These are phyloP conservation scores for Porites rus DNA, from an alignment of 92 coral and sea anemone genomes.

Conservation along the genomic window DNA sequence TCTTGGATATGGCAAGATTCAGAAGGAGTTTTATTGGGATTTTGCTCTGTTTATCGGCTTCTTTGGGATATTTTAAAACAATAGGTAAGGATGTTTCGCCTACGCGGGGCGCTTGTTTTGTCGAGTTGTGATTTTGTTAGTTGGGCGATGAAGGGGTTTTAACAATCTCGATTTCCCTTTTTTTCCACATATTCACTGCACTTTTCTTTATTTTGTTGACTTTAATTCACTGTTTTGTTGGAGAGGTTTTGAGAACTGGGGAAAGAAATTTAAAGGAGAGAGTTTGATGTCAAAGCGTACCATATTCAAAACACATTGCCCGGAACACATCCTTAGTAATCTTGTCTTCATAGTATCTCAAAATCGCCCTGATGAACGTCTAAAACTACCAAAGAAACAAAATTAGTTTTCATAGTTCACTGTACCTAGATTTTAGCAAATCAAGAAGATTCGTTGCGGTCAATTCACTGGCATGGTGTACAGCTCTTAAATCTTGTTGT, in stretches of 20 bases:
- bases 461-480: neutral
- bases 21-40: constrained; percentile 36
- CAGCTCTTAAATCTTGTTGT: neutral
- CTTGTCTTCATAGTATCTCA: neutral
- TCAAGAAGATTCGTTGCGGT: neutral
- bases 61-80: constrained; percentile 60
- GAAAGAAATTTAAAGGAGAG: neutral
- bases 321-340: neutral
- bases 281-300: neutral
- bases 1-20: constrained; percentile 60
- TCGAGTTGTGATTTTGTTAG: constrained; percentile 40
- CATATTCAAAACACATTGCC: neutral
- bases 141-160: neutral
- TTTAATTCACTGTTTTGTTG: constrained; percentile 17
- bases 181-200: neutral
- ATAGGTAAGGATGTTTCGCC: constrained; percentile 75
- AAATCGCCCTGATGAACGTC: neutral
- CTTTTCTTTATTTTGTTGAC: neutral
- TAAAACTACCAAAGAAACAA: neutral
- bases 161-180: constrained; percentile 17
- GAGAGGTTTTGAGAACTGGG: neutral
- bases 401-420: neutral
- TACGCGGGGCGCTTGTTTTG: constrained; percentile 63
- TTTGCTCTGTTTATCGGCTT: constrained; percentile 42
- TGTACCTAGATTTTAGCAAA: neutral